Evolutionary conservation across 1,140 invertebrate species (phyloP).

Genomic region (Drosophila pallidifrons): DNA sequence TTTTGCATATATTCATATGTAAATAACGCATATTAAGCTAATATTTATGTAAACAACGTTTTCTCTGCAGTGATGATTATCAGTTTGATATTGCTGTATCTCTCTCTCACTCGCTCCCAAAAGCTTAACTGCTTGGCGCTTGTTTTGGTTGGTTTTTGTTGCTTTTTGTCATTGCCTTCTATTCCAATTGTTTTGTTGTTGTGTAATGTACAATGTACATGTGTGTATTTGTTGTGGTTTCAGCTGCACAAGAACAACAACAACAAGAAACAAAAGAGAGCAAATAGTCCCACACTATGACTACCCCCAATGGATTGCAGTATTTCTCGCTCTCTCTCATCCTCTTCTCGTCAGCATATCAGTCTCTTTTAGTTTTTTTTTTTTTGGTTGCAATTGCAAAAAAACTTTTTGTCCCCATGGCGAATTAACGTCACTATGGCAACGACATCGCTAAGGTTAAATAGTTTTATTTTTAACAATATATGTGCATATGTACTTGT

Average conservation of each 20-base stretch:
- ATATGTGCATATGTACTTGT: constrained; percentile 17
- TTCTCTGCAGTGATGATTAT: not conserved
- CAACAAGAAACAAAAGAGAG: constrained; percentile 4
- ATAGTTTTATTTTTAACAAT: constrained; percentile 74
- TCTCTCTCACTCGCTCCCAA: not conserved
- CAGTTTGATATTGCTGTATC: constrained; percentile 1
- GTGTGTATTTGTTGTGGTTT: constrained; percentile 9
- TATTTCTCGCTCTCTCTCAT: constrained; percentile 1
- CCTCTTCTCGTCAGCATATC: not conserved
- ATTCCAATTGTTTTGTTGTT: constrained; percentile 25
- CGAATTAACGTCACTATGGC: constrained; percentile 65
- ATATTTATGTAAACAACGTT: constrained; percentile 12
- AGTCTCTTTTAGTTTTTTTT: not conserved
- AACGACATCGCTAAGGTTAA: constrained; percentile 71
- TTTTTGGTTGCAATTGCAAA: constrained; percentile 43
- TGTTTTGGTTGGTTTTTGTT: constrained; percentile 48
- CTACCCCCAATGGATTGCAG: constrained; percentile 29
- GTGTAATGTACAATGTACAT: constrained; percentile 11
- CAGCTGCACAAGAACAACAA: constrained; percentile 47
- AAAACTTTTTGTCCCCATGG: constrained; percentile 24
- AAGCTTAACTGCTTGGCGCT: constrained; percentile 25
- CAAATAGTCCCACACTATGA: constrained; percentile 30
- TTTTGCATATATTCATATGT: constrained; percentile 13
- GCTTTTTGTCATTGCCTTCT: constrained; percentile 18
- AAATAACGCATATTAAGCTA: constrained; percentile 2